Conservation (phyloP, 2,888 invertebrate genomes). For the Eupsilia transversa region DNA sequence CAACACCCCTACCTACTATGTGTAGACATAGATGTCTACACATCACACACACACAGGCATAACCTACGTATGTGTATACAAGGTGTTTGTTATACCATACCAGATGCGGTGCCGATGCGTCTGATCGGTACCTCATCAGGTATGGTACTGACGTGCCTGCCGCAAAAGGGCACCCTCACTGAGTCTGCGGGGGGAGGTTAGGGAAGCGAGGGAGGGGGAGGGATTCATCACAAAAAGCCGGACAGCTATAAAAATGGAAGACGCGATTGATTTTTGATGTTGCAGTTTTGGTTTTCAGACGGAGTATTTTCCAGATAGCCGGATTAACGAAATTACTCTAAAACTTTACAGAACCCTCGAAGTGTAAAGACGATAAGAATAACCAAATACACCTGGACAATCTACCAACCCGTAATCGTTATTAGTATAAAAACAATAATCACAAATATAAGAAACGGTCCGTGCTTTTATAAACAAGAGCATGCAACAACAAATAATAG, state of each 20-base stretch:
- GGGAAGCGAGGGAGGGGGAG: background rate
- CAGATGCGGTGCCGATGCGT: conserved; percentile 55
- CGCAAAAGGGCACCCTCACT: conserved; percentile 17
- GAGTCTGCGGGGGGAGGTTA: conserved; percentile 1
- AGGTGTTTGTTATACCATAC: conserved; percentile 38
- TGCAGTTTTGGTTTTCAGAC: background rate
- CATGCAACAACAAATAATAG: background rate
- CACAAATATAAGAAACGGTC: background rate
- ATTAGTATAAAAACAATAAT: background rate
- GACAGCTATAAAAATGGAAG: conserved; percentile 41
- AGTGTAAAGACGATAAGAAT: background rate
- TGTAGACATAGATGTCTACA: background rate
- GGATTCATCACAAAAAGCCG: conserved; percentile 30
- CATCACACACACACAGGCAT: background rate
- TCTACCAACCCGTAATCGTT: background rate
- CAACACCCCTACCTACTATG: background rate
- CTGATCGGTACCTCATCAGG: conserved; percentile 53
- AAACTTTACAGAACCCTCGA: background rate
- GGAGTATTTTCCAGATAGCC: background rate
- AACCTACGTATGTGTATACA: conserved; percentile 7
- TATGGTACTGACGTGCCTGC: conserved; percentile 47
- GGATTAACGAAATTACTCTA: background rate
- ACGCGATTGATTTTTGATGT: conserved; percentile 24
- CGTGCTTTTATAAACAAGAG: background rate
- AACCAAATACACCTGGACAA: background rate